A percentile compares a stretch with the other conserved stretches of the same genome.
Evolutionary conservation across 2,797 vertebrate genomes (phyloP).

Genomic region (Leptatherina wallacei): DNA sequence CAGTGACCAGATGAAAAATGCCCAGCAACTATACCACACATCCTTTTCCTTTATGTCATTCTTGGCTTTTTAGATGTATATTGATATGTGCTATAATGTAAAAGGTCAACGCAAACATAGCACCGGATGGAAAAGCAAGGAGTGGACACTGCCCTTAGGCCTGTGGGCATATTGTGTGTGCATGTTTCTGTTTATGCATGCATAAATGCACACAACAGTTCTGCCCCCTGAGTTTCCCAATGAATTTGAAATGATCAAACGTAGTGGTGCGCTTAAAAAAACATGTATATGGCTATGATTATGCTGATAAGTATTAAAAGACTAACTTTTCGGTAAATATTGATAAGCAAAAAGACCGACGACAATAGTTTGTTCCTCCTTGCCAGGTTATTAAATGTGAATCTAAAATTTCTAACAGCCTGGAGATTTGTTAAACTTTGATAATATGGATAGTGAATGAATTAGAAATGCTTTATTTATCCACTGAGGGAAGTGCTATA

Average conservation of each 20-base stretch:
- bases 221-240: conserved; percentile 11
- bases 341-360: background rate
- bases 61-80: conserved; percentile 18
- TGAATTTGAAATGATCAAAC: conserved; percentile 23
- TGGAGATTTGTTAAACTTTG: background rate
- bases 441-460: background rate
- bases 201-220: conserved; percentile 38
- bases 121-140: conserved; percentile 43
- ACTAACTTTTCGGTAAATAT: background rate
- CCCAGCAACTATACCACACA: conserved; percentile 34
- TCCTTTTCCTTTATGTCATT: conserved; percentile 8
- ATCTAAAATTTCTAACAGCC: background rate
- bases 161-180: conserved; percentile 29
- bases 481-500: background rate
- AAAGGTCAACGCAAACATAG: background rate
- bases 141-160: conserved; percentile 20
- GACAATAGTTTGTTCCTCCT: background rate
- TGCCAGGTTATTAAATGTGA: conserved; percentile 2
- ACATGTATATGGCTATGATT: conserved; percentile 1
- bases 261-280: background rate
- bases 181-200: conserved; percentile 34
- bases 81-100: conserved; percentile 23
- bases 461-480: background rate
- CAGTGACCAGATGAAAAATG: conserved; percentile 54
- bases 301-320: background rate